Base-by-base conservation (phyloP, 2,113 vertebrate species). In the Apodemus sylvaticus region DNA sequence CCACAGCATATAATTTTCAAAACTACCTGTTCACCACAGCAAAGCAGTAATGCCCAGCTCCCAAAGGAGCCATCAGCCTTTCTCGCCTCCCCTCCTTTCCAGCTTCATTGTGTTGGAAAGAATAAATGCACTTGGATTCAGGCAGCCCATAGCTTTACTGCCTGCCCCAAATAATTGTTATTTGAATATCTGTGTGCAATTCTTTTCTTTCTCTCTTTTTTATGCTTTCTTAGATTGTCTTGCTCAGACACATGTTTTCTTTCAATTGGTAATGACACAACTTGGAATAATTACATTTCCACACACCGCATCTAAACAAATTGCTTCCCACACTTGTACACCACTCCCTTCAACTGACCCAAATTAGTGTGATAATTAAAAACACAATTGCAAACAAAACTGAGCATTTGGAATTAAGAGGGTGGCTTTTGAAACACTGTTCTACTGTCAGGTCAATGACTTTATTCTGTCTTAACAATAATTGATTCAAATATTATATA, bases 11-110 rank as follows among this genome's bases (percentile, higher is more conserved):
- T 82, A 90, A 77, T 79, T 83, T 91, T 95, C 94, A 90, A 88
- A 98, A 96, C 87, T 86, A 87, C 81, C 86, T 88, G 78, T 97
- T 96, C 86, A 87, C 92, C 62, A 70, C 74, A 87, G 88, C 92
- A 93, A 95, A 95, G 82, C 89, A 97, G 68, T 91, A 95, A 94
- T 86, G 86, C 39, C 66, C 39, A 70, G 64, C 51, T 97, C 95
- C 93, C 93, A 79, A 83, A 92, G 79, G 94, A 91, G 60, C 7
- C 86, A 77, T 96, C 81, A 34, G 70, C 96, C 86, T 55, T 62
- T 86, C 29, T 51, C 22, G 34, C 53, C 62, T 92, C 13, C 48
- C 62, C 17, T 96, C 87, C 68, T 70, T 87, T 81, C 62, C 58
- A 87, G 9, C 13, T 71, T 71, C 73, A 73, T 64, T 93, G 95